Conservation (phyloP, 2,888 invertebrate genomes). For the Herminia tarsipennalis region DNA sequence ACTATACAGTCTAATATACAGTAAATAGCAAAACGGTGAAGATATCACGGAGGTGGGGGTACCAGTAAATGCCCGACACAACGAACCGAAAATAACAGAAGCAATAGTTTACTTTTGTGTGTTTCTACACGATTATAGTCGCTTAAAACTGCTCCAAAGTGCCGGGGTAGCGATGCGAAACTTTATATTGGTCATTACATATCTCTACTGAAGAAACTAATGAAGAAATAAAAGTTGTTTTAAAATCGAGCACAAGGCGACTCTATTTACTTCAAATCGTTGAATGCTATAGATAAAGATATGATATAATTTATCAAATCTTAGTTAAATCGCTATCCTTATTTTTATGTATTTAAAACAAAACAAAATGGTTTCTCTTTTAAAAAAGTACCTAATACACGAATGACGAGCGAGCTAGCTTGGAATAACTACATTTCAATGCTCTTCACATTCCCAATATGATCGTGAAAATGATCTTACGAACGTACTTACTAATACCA, state of each 20-base stretch:
- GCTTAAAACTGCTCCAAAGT: constrained; percentile 9
- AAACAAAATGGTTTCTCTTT: no score
- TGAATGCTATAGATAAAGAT: background rate
- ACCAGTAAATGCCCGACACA: constrained; percentile 27
- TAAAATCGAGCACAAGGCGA: background rate
- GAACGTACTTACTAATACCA: no score
- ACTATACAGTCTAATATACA: background rate
- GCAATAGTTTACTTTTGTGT: constrained; percentile 24
- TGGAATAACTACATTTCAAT: no score
- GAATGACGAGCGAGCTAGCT: no score
- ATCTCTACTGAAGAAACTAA: background rate
- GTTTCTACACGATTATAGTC: constrained; percentile 13
- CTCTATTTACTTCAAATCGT: background rate
- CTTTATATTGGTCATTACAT: background rate
- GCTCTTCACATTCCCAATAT: no score
- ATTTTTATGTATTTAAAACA: no score
- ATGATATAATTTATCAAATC: no score
- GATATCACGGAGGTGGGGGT: constrained; percentile 8
- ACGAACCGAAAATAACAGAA: constrained; percentile 24
- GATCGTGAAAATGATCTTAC: no score
- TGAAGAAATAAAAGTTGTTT: background rate
- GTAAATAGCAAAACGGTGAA: background rate
- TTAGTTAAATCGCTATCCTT: no score
- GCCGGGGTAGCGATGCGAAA: background rate
- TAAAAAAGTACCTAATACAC: no score